phyloP scores from a whole-genome alignment of 2,888 invertebrate species.

The Taphrorychus bicolor region DNA sequence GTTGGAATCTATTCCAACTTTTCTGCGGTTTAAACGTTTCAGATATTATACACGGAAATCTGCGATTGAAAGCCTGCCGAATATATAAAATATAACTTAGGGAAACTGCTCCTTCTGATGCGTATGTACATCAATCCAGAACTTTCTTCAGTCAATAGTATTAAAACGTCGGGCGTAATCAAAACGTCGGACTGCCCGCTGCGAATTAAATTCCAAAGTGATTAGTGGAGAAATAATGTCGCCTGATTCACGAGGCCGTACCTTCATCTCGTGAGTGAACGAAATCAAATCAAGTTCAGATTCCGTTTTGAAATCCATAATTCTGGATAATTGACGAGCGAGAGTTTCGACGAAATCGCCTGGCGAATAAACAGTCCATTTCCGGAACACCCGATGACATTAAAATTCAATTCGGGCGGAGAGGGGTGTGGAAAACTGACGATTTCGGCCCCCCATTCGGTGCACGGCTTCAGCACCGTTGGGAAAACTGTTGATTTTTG shows the following conservation, averaged over 20 bases:
- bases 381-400: constrained; percentile 53
- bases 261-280: constrained; percentile 14
- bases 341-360: constrained; percentile 31
- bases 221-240: constrained; percentile 5
- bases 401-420: constrained; percentile 55
- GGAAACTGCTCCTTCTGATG: not conserved
- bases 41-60: not conserved
- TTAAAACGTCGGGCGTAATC: not conserved
- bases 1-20: not conserved
- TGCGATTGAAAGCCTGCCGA: not conserved
- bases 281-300: constrained; percentile 31
- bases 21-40: not conserved
- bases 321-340: constrained; percentile 35
- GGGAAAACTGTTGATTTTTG: constrained; percentile 8
- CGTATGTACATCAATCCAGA: not conserved
- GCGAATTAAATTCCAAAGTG: not conserved
- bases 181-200: not conserved
- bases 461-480: not conserved
- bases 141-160: not conserved
- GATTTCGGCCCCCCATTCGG: constrained; percentile 17
- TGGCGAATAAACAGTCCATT: constrained; percentile 49
- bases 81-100: not conserved
- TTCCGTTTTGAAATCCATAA: constrained; percentile 37
- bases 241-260: not conserved
- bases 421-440: constrained; percentile 45